Evolutionary conservation across 35 echinoderm and acorn worm species (phyloP).

Genomic region (Amphiura filiformis): DNA sequence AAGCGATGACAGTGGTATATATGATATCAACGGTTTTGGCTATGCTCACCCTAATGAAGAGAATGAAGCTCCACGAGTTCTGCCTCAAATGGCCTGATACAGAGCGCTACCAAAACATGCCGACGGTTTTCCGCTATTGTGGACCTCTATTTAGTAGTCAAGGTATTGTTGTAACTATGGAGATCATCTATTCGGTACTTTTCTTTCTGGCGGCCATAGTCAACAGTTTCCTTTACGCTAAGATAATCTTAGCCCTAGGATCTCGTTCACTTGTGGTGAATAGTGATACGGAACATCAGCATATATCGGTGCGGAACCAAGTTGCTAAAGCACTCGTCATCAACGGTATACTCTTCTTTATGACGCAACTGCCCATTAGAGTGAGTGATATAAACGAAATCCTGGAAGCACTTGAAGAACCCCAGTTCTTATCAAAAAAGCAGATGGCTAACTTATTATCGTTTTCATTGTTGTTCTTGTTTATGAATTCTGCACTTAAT

Average conservation of each 20-base stretch:
- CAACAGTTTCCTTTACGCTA: not conserved
- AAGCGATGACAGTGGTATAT: not conserved
- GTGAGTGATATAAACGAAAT: not conserved
- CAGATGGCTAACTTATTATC: not conserved
- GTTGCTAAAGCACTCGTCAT: not conserved
- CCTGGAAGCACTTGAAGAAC: not conserved
- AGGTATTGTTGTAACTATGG: not conserved
- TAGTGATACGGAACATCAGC: not conserved
- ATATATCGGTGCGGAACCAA: not conserved
- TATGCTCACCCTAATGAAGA: not conserved
- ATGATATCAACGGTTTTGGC: not conserved
- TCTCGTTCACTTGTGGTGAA: not conserved
- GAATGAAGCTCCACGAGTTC: not conserved
- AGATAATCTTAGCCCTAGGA: too few species aligned
- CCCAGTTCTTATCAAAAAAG: not conserved
- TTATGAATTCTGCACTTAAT: too few species aligned
- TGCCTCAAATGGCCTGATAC: too few species aligned
- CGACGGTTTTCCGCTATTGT: too few species aligned
- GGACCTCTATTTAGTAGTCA: not conserved
- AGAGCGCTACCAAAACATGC: not conserved
- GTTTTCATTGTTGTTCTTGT: not conserved
- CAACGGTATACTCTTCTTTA: not conserved
- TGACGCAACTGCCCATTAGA: too few species aligned
- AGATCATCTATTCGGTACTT: not conserved
- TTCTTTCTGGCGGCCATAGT: not conserved